These are phyloP conservation scores for Brachionus angularis DNA, from an alignment of 1,140 invertebrate species.

Conservation along the genomic window DNA sequence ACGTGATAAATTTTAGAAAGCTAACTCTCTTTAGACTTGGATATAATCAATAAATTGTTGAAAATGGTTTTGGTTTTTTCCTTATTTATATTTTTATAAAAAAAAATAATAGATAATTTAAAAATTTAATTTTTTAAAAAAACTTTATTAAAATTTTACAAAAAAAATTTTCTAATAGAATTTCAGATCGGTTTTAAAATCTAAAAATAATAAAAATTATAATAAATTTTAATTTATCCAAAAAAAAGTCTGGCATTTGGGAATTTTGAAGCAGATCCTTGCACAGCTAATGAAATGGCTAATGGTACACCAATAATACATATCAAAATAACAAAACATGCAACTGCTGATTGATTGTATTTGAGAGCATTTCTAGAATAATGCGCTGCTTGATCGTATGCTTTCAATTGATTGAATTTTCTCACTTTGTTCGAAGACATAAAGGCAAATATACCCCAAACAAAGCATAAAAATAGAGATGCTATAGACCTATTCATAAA, in stretches of 20 bases:
- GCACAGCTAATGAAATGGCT: constrained; percentile 24
- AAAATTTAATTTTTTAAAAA: no score
- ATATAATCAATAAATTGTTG: no score
- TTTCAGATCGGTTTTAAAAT: neutral
- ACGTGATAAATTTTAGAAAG: no score
- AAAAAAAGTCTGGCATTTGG: constrained; percentile 35
- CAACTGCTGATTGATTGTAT: constrained; percentile 33
- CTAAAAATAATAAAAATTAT: neutral
- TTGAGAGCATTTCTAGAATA: constrained; percentile 21
- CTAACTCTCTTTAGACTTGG: no score
- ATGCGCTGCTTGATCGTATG: constrained; percentile 20
- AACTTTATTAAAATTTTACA: no score
- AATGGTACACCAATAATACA: constrained; percentile 26
- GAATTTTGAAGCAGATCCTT: constrained; percentile 25
- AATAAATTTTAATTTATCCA: neutral
- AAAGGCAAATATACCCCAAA: constrained; percentile 41
- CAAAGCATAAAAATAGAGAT: constrained; percentile 30
- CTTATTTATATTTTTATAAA: no score
- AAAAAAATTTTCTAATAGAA: no score
- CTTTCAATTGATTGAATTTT: constrained; percentile 40
- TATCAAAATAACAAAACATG: constrained; percentile 14
- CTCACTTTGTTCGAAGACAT: constrained; percentile 29
- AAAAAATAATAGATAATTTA: no score
- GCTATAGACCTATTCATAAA: constrained; percentile 38
- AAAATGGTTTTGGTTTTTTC: no score